Conservation (phyloP, 2,797 vertebrate genomes). For the Melanotaenia boesemani region DNA sequence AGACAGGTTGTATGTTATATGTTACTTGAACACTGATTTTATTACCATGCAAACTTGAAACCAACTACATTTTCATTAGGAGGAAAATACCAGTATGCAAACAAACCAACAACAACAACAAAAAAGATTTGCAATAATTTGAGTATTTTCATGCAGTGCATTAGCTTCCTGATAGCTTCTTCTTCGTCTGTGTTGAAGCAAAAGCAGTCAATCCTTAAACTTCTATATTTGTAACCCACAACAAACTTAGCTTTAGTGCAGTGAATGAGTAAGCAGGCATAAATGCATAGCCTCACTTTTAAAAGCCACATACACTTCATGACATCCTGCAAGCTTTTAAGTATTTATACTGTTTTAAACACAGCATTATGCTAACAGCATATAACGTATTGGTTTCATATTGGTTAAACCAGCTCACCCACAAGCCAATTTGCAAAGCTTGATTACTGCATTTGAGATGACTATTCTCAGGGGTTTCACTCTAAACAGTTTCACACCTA, state of each 20-base stretch:
- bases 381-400: slow-evolving; percentile 34
- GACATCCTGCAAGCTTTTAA: background rate
- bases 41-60: background rate
- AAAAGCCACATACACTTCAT: slow-evolving; percentile 2
- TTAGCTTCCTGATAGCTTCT: too few species aligned
- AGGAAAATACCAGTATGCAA: too few species aligned
- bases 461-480: slow-evolving; percentile 41
- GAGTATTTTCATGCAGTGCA: too few species aligned
- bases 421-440: slow-evolving; percentile 22
- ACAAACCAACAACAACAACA: too few species aligned
- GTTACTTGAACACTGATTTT: background rate
- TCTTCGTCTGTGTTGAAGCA: background rate
- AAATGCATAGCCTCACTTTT: slow-evolving; percentile 8
- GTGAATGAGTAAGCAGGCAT: background rate
- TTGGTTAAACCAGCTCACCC: slow-evolving; percentile 43
- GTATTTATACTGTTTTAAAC: background rate
- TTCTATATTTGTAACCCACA: background rate
- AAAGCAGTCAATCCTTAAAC: background rate
- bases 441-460: slow-evolving; percentile 23
- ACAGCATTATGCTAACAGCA: background rate
- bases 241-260: background rate
- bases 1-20: background rate
- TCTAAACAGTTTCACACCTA: slow-evolving; percentile 65
- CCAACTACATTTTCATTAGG: background rate
- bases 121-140: too few species aligned